A percentile compares a stretch with the other conserved stretches of the same genome.
These are phyloP conservation scores for Zingel zingel DNA, from an alignment of 2,113 vertebrate genomes.

Conservation along the genomic window DNA sequence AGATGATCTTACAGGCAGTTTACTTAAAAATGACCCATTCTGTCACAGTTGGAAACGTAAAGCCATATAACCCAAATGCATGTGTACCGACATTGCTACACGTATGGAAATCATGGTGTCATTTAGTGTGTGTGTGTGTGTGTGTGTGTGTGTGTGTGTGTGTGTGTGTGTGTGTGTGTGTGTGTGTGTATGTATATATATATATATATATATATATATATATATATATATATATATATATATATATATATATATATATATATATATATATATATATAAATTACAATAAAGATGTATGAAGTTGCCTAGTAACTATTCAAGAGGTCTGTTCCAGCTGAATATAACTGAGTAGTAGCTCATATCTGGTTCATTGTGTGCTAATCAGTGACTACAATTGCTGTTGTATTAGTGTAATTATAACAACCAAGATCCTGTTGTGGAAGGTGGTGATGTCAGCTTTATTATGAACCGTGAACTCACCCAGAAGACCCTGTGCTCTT, in stretches of 20 bases:
- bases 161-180: too few relatives aligned
- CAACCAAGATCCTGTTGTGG: background rate
- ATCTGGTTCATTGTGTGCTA: background rate
- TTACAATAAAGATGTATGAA: background rate
- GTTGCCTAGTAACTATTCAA: background rate
- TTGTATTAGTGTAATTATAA: too few relatives aligned
- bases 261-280: too few relatives aligned
- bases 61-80: background rate
- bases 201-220: too few relatives aligned
- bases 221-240: too few relatives aligned
- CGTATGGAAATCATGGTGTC: background rate
- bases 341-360: background rate
- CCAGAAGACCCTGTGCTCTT: constrained; percentile 97
- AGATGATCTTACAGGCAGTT: background rate
- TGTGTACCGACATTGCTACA: background rate
- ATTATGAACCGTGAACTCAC: constrained; percentile 85
- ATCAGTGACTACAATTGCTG: background rate
- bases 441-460: constrained; percentile 41
- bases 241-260: too few relatives aligned
- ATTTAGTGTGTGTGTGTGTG: background rate
- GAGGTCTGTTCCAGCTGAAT: background rate
- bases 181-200: too few relatives aligned
- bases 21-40: background rate
- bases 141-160: too few relatives aligned
- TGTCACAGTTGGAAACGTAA: background rate